phyloP scores from a whole-genome alignment of 2,113 vertebrate genomes.

The Dromaius novaehollandiae region DNA sequence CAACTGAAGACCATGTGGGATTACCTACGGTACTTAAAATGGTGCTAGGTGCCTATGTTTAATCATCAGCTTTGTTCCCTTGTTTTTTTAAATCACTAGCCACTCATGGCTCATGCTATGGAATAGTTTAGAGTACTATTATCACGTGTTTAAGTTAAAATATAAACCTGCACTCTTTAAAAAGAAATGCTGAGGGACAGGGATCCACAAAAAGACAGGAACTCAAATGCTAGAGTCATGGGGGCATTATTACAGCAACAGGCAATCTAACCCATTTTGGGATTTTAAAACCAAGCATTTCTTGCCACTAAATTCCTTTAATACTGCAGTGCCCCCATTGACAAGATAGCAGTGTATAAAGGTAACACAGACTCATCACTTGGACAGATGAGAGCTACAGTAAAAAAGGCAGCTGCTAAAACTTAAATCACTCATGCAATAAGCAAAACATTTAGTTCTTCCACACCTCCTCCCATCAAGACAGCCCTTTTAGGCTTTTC shows the following conservation, averaged over 20 bases:
- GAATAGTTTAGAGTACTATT: background rate
- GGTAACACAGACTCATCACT: background rate
- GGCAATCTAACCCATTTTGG: background rate
- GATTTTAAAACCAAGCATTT: background rate
- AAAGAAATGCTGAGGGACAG: background rate
- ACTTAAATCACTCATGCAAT: background rate
- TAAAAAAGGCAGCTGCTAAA: slow-evolving; percentile 1
- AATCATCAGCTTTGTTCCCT: background rate
- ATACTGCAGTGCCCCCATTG: background rate
- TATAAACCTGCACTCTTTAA: background rate
- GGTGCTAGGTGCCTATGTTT: background rate
- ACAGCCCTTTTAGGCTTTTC: background rate
- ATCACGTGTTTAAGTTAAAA: background rate
- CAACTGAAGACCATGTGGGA: background rate
- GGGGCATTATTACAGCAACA: background rate
- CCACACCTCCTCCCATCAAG: background rate
- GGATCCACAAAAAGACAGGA: background rate
- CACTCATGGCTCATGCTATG: background rate
- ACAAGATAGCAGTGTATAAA: background rate
- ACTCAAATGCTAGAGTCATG: background rate
- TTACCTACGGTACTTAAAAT: background rate
- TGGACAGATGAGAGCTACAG: background rate
- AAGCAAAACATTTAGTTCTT: background rate
- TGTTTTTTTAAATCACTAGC: background rate
- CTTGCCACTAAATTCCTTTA: background rate